Evolutionary conservation across 2,888 invertebrate species (phyloP).

Genomic region (Acanthosepion lycidas): DNA sequence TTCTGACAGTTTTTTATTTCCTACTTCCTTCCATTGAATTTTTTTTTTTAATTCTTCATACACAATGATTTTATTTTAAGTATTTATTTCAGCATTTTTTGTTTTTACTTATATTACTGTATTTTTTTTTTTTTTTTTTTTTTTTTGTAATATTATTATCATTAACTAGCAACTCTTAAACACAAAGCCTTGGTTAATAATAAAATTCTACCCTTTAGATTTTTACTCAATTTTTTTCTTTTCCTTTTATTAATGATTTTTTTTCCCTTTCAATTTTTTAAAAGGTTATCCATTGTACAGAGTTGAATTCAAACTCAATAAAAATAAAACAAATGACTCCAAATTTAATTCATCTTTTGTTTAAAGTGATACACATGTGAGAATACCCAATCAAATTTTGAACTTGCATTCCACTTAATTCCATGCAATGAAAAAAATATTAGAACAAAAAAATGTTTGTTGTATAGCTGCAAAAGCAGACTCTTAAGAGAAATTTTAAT

Average conservation of each 20-base stretch:
- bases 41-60: not conserved
- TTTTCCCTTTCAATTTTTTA: not conserved
- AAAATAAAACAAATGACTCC: not conserved
- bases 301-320: conserved; percentile 17
- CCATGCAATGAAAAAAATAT: not conserved
- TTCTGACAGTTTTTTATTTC: not conserved
- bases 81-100: not conserved
- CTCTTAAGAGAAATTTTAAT: too few species aligned
- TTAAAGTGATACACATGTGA: not conserved
- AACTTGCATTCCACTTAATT: not conserved
- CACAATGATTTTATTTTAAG: not conserved
- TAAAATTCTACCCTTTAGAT: not conserved
- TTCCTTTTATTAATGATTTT: not conserved
- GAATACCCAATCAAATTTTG: not conserved
- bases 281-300: conserved; percentile 36
- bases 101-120: not conserved
- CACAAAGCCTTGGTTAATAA: not conserved
- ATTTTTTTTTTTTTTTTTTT: not conserved
- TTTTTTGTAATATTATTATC: not conserved
- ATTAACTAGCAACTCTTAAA: not conserved
- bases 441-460: not conserved
- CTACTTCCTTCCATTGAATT: not conserved
- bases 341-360: too few species aligned
- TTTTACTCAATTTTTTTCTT: not conserved
- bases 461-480: not conserved